Percentiles rank a stretch among this genome's conserved stretches.
Conservation (phyloP, 2,113 vertebrate species). For the Caranx ignobilis region DNA sequence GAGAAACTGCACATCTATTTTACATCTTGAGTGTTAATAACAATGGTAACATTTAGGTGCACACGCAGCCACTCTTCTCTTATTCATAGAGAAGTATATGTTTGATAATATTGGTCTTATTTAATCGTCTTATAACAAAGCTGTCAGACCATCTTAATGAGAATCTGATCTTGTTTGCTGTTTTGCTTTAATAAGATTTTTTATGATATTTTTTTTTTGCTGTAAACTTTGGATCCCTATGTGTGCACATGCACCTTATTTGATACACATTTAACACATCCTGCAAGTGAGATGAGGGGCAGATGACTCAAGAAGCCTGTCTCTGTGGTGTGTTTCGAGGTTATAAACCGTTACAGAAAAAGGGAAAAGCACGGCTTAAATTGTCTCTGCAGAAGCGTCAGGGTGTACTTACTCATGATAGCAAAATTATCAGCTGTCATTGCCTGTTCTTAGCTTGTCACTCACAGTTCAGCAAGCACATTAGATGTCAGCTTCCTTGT, state of each 20-base stretch:
- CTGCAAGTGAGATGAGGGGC: background rate
- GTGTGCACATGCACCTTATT: background rate
- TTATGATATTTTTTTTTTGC: too few species aligned
- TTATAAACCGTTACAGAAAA: slow-evolving; percentile 4
- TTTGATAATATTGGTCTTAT: background rate
- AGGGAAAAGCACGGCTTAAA: background rate
- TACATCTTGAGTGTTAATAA: background rate
- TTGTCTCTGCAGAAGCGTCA: slow-evolving; percentile 1
- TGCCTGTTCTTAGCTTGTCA: background rate
- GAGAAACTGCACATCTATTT: slow-evolving; percentile 3
- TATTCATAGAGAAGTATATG: too few species aligned
- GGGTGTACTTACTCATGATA: background rate
- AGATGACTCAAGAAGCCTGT: background rate
- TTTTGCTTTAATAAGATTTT: too few species aligned
- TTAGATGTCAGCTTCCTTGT: background rate
- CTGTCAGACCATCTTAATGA: background rate
- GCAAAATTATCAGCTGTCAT: slow-evolving; percentile 18
- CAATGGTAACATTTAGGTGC: background rate
- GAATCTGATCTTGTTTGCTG: too few species aligned
- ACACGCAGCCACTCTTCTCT: background rate
- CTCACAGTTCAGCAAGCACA: background rate
- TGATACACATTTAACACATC: background rate
- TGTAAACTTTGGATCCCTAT: background rate
- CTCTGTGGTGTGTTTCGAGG: background rate
- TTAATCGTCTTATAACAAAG: background rate